Base-by-base conservation (phyloP, 1,140 invertebrate genomes). In the Hypothenemus hampei region DNA sequence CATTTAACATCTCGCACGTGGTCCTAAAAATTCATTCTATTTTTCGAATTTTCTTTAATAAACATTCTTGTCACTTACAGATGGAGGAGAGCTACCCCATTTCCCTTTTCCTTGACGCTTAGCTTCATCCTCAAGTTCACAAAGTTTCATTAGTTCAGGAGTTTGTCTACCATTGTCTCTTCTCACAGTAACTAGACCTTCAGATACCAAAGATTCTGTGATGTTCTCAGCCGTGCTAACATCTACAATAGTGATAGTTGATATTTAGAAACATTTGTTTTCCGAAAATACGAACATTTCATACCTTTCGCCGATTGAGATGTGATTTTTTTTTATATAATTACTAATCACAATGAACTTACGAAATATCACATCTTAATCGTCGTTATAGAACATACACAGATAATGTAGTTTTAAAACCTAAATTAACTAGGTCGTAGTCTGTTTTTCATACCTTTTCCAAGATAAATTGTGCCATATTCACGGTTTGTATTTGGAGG, bases 81-180 rank as follows among this genome's bases (percentile, higher is more conserved):
- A 65, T 16, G 65, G 68, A 35, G 71, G 73, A 44, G 62, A 66
- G 2, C 68, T 71, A 2, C 79, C 79, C 86, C 89, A 95, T 69
- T 90, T 87, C 16, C 96, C 96, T 70, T 90, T 93, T 5, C 83
- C 84, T 22, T 87, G 86, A 33, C 82, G 67, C 72, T 93, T 96
- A 0, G 96, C 95, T 23, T 81, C 73, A 55, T 95, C 91, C 75
- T 99, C 94, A n/a, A 96, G 70, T 65, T 94, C 91, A 10, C 86
- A 75, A 4, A 98, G 73, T 31, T 77, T 80, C 56, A 79, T 77
- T 21, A 82, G 68, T 62, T 86, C 88, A 19, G 82, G 77, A 15
- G 73, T 75, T 41, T 81, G 81, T 36, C 84, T 80, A 18, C 87
- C 79, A 4, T 82, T 85, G 48, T 88, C 85, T 36, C 83, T 80